Conservation (phyloP, 2,888 invertebrate species). For the Pardosa pseudoannulata region DNA sequence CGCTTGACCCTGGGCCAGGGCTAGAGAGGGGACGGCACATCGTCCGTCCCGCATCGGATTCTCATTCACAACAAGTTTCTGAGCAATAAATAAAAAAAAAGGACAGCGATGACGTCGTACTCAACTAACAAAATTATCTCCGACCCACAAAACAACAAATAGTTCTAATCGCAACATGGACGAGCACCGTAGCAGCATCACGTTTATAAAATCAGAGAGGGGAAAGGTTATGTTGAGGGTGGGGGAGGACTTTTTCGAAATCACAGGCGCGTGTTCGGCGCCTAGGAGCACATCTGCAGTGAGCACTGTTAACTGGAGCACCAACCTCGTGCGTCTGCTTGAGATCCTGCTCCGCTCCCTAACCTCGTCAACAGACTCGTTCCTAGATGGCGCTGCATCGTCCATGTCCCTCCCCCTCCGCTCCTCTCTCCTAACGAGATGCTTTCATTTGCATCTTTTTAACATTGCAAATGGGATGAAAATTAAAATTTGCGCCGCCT, state of each 20-base stretch:
- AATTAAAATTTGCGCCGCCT: slow-evolving; percentile 70
- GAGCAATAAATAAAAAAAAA: neutral
- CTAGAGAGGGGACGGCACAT: slow-evolving; percentile 36
- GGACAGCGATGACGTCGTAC: neutral
- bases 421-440: slow-evolving; percentile 53
- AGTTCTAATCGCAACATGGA: neutral
- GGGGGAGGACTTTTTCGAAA: neutral
- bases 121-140: slow-evolving; percentile 38
- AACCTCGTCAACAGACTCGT: slow-evolving; percentile 38
- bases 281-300: neutral
- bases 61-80: neutral
- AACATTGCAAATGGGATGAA: slow-evolving; percentile 69
- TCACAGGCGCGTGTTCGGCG: neutral
- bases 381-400: slow-evolving; percentile 45
- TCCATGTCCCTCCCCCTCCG: neutral
- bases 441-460: slow-evolving; percentile 71
- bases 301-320: slow-evolving; percentile 9
- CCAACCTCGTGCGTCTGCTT: slow-evolving; percentile 65
- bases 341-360: slow-evolving; percentile 36
- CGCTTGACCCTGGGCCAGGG: slow-evolving; percentile 1
- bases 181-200: neutral
- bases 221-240: neutral
- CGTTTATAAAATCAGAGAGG: neutral
- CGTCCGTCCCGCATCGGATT: slow-evolving; percentile 56
- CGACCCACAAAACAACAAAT: neutral